These are phyloP conservation scores for Malaclemys terrapin DNA, from an alignment of 2,113 vertebrate species.

Conservation along the genomic window DNA sequence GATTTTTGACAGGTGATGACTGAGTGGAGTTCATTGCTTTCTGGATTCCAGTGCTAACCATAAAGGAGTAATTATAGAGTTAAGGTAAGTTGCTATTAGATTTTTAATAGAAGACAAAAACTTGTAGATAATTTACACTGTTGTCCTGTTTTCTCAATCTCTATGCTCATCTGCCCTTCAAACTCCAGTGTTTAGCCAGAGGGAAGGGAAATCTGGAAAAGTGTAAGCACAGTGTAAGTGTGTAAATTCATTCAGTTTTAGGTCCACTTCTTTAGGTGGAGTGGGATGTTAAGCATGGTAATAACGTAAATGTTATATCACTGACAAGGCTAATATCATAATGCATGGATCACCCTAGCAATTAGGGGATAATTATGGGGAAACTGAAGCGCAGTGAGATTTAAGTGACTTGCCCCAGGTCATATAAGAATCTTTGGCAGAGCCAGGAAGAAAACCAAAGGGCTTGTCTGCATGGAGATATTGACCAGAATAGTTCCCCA, in stretches of 20 bases:
- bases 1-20: neutral
- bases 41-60: neutral
- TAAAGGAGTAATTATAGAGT: neutral
- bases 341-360: neutral
- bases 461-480: neutral
- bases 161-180: neutral
- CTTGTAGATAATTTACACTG: neutral
- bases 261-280: neutral
- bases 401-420: neutral
- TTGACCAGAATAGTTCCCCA: neutral
- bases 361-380: neutral
- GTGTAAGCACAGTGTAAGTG: fast-evolving
- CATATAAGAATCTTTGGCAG: neutral
- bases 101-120: neutral
- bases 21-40: neutral
- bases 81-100: neutral
- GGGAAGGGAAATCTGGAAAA: neutral
- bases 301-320: neutral
- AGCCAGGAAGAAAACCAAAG: neutral
- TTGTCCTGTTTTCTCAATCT: neutral
- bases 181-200: too few species aligned
- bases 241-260: neutral
- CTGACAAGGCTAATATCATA: neutral
- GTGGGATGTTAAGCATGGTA: neutral
- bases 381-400: neutral